phyloP scores from a whole-genome alignment of 1,140 invertebrate species.

The Belonocnema kinseyi region DNA sequence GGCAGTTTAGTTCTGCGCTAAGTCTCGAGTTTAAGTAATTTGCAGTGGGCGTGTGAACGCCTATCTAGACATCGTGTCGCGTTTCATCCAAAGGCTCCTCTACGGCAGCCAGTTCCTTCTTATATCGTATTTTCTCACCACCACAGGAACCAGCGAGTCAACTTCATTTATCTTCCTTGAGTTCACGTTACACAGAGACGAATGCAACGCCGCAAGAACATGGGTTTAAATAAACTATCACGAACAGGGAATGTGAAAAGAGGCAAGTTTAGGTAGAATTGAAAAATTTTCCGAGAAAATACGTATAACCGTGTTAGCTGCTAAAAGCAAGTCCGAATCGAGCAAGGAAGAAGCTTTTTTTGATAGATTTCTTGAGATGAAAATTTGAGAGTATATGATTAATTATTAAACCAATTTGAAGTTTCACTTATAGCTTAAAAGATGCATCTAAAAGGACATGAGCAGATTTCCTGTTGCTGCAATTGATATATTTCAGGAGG shows the following conservation, averaged over 20 bases:
- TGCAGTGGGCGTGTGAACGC: constrained; percentile 31
- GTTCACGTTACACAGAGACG: constrained; percentile 60
- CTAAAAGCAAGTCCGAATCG: neutral
- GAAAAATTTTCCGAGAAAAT: constrained; percentile 3
- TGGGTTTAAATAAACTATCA: constrained; percentile 52
- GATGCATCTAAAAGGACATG: neutral
- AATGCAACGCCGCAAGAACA: constrained; percentile 56
- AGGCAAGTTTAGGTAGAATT: neutral
- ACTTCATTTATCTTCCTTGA: constrained; percentile 61
- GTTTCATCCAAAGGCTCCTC: constrained; percentile 43
- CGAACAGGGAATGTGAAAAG: constrained; percentile 25
- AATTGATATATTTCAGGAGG: neutral
- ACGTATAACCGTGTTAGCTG: neutral
- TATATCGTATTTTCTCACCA: constrained; percentile 36
- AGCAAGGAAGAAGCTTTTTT: neutral
- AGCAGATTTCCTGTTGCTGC: neutral
- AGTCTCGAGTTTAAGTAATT: constrained; percentile 45
- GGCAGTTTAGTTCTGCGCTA: constrained; percentile 31
- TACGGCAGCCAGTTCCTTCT: constrained; percentile 33
- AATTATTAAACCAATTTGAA: no score
- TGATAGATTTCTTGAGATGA: no score
- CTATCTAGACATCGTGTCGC: constrained; percentile 42
- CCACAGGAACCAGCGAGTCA: constrained; percentile 39
- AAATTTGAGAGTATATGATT: no score
- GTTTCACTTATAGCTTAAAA: no score